phyloP scores from a whole-genome alignment of 2,113 vertebrate genomes.

The Ochotona princeps region DNA sequence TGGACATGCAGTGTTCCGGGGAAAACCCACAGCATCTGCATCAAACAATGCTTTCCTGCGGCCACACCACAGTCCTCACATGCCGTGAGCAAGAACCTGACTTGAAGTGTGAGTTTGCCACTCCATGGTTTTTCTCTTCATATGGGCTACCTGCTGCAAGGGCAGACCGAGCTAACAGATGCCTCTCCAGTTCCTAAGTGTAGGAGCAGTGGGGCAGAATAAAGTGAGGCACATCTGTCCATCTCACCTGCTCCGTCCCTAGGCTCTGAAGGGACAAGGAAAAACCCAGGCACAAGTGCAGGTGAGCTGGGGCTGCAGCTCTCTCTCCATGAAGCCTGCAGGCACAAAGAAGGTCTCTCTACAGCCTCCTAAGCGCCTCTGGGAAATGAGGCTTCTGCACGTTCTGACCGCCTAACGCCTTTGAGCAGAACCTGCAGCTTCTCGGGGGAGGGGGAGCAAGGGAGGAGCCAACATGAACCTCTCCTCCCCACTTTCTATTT shows the following conservation, averaged over 20 bases:
- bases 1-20: not conserved
- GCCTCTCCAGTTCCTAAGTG: not conserved
- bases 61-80: constrained; percentile 56
- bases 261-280: not conserved
- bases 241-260: not conserved
- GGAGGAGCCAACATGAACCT: constrained; percentile 34
- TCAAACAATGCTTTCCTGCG: constrained; percentile 59
- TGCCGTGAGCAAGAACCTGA: constrained; percentile 13
- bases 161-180: not conserved
- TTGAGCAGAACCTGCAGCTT: constrained; percentile 52
- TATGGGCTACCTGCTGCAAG: not conserved
- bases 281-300: not conserved
- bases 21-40: not conserved
- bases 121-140: not conserved
- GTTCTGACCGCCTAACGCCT: constrained; percentile 8
- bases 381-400: constrained; percentile 17
- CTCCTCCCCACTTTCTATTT: constrained; percentile 50
- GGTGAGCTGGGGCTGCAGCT: not conserved
- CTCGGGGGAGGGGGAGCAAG: not conserved
- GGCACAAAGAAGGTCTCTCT: not conserved
- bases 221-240: not conserved
- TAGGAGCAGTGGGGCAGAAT: not conserved
- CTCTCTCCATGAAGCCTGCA: not conserved
- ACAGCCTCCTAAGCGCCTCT: not conserved
- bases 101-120: constrained; percentile 56